Conservation (phyloP, 2,888 invertebrate species). For the Fragum sueziense region DNA sequence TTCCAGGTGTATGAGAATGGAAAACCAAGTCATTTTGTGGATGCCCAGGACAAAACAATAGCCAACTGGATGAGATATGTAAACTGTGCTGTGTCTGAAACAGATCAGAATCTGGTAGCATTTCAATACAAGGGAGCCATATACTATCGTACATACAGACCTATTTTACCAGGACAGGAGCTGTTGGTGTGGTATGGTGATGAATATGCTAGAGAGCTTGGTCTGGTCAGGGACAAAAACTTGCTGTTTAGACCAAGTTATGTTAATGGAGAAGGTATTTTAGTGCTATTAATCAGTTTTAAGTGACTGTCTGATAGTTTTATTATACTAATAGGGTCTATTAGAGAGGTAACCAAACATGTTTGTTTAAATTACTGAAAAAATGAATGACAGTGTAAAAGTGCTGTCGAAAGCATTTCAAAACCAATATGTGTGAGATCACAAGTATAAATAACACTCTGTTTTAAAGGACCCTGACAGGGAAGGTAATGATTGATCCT, state of each 20-base stretch:
- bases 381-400: too few relatives aligned
- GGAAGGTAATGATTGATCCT: too few relatives aligned
- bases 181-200: constrained; percentile 83
- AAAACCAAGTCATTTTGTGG: constrained; percentile 79
- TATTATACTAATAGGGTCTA: too few relatives aligned
- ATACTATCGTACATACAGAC: constrained; percentile 82
- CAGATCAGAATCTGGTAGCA: constrained; percentile 85
- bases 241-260: constrained; percentile 52
- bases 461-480: too few relatives aligned
- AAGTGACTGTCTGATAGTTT: too few relatives aligned
- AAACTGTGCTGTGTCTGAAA: constrained; percentile 84
- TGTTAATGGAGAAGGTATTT: constrained; percentile 31
- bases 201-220: constrained; percentile 81
- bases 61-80: constrained; percentile 86
- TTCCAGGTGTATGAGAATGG: constrained; percentile 55
- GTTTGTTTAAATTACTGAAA: too few relatives aligned
- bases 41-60: constrained; percentile 82
- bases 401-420: too few relatives aligned
- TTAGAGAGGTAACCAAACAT: too few relatives aligned
- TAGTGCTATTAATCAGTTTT: background rate
- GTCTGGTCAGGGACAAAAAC: constrained; percentile 64
- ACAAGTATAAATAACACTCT: too few relatives aligned
- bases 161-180: constrained; percentile 79
- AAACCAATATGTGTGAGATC: too few relatives aligned
- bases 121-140: constrained; percentile 85